These are phyloP conservation scores for Phenganax subtilis DNA, from an alignment of 92 coral and sea anemone species.

Conservation along the genomic window DNA sequence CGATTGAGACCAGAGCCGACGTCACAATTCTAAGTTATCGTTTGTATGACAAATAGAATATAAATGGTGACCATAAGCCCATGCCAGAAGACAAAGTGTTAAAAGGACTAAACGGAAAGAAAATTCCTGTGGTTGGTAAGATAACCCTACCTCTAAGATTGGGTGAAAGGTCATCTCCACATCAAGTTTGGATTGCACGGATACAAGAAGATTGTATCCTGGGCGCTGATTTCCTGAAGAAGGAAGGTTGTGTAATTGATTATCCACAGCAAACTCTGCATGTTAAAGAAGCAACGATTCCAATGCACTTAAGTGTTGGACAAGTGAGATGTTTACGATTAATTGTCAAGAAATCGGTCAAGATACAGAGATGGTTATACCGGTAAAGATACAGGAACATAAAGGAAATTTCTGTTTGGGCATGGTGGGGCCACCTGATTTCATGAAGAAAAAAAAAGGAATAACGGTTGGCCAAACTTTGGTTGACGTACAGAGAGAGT, in stretches of 20 bases:
- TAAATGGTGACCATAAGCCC: no score
- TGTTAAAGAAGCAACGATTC: no score
- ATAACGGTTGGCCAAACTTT: slow-evolving; percentile 51
- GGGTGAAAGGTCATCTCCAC: no score
- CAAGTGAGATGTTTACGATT: slow-evolving; percentile 34
- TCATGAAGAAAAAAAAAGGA: slow-evolving; percentile 1
- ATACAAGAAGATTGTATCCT: background rate
- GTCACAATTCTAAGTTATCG: slow-evolving; percentile 35
- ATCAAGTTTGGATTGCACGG: no score
- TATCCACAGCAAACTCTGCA: no score
- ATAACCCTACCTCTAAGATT: no score
- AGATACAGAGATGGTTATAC: slow-evolving; percentile 43
- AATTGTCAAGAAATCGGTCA: slow-evolving; percentile 23
- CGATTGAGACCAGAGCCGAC: slow-evolving; percentile 43
- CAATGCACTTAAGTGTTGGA: no score
- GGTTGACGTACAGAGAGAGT: slow-evolving; percentile 39
- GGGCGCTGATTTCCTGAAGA: background rate
- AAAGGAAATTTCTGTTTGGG: slow-evolving; percentile 7
- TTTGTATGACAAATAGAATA: slow-evolving; percentile 22
- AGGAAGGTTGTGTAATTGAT: no score
- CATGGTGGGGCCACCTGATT: slow-evolving; percentile 32
- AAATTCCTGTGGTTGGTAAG: no score
- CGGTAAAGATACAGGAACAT: slow-evolving; percentile 18
- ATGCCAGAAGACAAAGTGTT: no score
- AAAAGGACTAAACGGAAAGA: no score